Percentiles rank a stretch among this genome's conserved stretches.
Conservation (phyloP, 2,113 vertebrate species). For the Grammomys dolichurus region DNA sequence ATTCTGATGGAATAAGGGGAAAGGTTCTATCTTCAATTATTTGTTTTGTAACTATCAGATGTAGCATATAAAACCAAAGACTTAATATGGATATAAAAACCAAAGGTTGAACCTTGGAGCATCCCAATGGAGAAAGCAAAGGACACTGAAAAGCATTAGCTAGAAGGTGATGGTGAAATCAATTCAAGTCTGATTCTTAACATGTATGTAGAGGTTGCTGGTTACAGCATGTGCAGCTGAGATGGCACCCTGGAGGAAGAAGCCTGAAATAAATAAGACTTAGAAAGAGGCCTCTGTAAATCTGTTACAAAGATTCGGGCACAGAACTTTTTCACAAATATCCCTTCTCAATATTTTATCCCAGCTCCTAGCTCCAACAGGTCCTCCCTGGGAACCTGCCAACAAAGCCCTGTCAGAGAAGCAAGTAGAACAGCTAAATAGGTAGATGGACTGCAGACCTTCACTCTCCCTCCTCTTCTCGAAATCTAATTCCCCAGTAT, state of each 20-base stretch:
- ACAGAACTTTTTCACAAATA: neutral
- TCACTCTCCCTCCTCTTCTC: neutral
- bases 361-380: neutral
- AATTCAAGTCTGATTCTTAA: neutral
- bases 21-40: neutral
- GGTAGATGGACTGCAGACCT: neutral
- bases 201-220: neutral
- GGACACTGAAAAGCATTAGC: neutral
- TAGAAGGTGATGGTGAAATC: rapidly evolving
- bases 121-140: neutral
- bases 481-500: neutral
- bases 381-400: neutral
- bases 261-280: neutral
- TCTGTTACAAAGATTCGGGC: neutral
- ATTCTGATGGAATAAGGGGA: neutral
- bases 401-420: neutral
- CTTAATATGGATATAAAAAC: neutral
- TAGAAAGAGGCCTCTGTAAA: neutral
- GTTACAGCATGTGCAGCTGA: neutral
- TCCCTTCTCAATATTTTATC: neutral
- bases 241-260: neutral
- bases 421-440: neutral
- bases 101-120: neutral
- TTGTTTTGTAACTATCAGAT: neutral
- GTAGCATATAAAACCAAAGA: neutral